A percentile compares a stretch with the other conserved stretches of the same genome.
Conservation (phyloP, 1,140 invertebrate species). For the Apis florea region DNA sequence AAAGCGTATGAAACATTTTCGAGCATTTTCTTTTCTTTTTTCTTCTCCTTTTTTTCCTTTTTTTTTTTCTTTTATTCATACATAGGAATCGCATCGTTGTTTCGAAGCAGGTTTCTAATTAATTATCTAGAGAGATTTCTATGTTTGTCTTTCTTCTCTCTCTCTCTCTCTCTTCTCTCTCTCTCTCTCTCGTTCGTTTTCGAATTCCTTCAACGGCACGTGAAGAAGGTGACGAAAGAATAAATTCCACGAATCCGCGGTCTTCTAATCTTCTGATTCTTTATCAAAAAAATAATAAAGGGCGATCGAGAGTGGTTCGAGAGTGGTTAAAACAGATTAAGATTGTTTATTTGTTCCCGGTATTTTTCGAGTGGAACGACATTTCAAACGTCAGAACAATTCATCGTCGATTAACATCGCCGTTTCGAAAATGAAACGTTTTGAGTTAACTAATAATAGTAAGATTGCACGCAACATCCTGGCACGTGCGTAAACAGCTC, state of each 20-base stretch:
- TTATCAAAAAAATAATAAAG: slow-evolving; percentile 7
- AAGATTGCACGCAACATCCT: slow-evolving; percentile 76
- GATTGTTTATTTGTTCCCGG: neutral
- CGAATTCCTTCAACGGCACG: neutral
- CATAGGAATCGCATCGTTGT: neutral
- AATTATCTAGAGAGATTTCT: neutral
- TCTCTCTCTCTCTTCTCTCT: neutral
- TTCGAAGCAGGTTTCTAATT: neutral
- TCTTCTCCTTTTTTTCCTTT: too few relatives aligned
- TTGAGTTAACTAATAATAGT: slow-evolving; percentile 73
- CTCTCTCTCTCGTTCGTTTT: neutral
- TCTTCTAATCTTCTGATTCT: neutral
- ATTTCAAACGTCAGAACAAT: neutral
- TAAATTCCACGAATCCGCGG: neutral
- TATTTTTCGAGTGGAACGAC: neutral
- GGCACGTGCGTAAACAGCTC: slow-evolving; percentile 77
- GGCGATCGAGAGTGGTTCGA: neutral
- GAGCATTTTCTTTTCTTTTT: slow-evolving; percentile 4
- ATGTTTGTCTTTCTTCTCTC: neutral
- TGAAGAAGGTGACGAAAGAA: neutral
- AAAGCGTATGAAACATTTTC: neutral
- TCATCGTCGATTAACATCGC: neutral
- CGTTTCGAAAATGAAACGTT: slow-evolving; percentile 30
- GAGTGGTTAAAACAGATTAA: neutral
- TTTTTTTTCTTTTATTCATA: neutral